Evolutionary conservation across 2,888 invertebrate species (phyloP).

Genomic region (Acleris emargana): DNA sequence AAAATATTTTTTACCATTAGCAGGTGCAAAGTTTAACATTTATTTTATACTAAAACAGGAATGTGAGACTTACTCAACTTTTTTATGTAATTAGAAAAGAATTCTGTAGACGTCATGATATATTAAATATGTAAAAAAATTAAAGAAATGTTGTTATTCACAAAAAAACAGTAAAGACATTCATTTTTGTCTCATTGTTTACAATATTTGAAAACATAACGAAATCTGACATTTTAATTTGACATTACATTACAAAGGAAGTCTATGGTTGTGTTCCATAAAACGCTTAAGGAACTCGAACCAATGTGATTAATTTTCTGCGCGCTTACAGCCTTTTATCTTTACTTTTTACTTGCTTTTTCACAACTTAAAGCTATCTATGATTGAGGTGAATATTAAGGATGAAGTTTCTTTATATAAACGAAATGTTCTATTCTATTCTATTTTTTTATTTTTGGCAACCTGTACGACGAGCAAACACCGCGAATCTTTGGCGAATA

Average conservation of each 20-base stretch:
- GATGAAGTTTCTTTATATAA: too few species aligned
- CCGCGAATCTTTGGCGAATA: too few species aligned
- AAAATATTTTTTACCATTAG: conserved; percentile 41
- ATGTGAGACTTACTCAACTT: conserved; percentile 60
- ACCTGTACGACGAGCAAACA: too few species aligned
- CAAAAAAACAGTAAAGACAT: conserved; percentile 8
- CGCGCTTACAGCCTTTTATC: too few species aligned
- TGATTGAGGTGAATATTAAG: too few species aligned
- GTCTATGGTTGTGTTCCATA: background rate
- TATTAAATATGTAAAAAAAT: conserved; percentile 41
- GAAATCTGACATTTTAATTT: conserved; percentile 13
- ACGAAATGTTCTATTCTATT: too few species aligned
- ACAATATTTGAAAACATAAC: conserved; percentile 31
- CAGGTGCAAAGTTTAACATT: conserved; percentile 6
- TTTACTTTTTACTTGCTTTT: too few species aligned
- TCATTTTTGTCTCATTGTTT: conserved; percentile 24
- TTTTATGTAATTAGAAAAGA: conserved; percentile 58
- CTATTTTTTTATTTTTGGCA: too few species aligned
- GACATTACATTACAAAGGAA: background rate
- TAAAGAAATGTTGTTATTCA: conserved; percentile 10
- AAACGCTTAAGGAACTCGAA: background rate
- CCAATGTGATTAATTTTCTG: too few species aligned
- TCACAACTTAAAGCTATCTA: too few species aligned
- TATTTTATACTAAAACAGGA: background rate
- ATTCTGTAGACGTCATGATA: conserved; percentile 46